Conservation (phyloP, 1,140 invertebrate species). For the Drosophila repleta region DNA sequence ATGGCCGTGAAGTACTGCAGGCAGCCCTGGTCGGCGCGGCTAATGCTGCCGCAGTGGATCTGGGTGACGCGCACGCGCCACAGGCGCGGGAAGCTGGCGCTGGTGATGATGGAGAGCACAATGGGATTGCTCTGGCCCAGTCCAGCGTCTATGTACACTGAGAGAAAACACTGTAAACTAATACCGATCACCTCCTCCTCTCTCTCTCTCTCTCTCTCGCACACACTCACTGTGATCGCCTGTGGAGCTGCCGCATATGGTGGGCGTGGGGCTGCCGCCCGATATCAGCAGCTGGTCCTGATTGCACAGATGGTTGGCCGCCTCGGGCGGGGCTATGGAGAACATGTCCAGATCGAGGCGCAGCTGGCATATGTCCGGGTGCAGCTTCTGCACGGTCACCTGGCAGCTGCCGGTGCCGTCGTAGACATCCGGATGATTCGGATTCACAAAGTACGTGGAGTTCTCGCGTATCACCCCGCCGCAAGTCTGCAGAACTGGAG, state of each 20-base stretch:
- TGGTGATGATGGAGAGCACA: conserved; percentile 91
- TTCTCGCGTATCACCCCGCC: conserved; percentile 91
- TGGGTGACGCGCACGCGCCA: conserved; percentile 93
- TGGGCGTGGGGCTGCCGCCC: conserved; percentile 91
- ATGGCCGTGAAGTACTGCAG: conserved; percentile 92
- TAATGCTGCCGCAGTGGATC: conserved; percentile 90
- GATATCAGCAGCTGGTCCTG: conserved; percentile 94
- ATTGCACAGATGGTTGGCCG: conserved; percentile 90
- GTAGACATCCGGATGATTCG: conserved; percentile 89
- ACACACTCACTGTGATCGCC: conserved; percentile 92
- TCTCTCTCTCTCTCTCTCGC: no score
- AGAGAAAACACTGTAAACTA: conserved; percentile 12
- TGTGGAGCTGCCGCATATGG: conserved; percentile 92
- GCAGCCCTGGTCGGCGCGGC: conserved; percentile 91
- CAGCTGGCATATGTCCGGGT: conserved; percentile 92
- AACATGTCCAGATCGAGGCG: conserved; percentile 93
- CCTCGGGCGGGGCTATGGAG: conserved; percentile 88
- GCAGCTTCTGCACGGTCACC: conserved; percentile 90
- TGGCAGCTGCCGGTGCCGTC: conserved; percentile 93
- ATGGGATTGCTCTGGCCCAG: conserved; percentile 89
- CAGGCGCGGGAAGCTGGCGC: conserved; percentile 89
- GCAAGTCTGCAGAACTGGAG: conserved; percentile 89
- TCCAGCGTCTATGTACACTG: conserved; percentile 93
- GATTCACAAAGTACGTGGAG: conserved; percentile 93
- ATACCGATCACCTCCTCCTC: not conserved